Percentiles rank a stretch among this genome's conserved stretches.
phyloP scores from a whole-genome alignment of 2,797 vertebrate species.

The Danionella dracula region DNA sequence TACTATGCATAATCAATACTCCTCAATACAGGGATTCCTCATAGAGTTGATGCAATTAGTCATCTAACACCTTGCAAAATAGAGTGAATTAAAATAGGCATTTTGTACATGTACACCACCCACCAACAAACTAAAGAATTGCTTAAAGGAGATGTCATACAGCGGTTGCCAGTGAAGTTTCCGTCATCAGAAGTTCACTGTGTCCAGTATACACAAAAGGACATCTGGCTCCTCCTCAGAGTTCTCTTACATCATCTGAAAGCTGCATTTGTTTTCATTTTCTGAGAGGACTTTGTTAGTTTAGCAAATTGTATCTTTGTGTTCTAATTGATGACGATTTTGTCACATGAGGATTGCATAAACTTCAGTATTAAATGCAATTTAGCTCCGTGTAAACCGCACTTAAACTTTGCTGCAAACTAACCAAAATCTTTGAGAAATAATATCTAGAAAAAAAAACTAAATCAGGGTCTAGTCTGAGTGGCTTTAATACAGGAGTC shows the following conservation, averaged over 20 bases:
- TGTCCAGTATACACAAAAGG: slow-evolving; percentile 13
- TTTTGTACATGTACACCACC: too few species aligned
- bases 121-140: too few species aligned
- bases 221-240: not conserved
- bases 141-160: too few species aligned
- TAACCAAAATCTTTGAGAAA: slow-evolving; percentile 4
- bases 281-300: slow-evolving; percentile 8
- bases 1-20: too few species aligned
- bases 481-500: not conserved
- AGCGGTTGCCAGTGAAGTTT: too few species aligned
- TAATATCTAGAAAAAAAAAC: too few species aligned
- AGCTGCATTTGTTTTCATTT: slow-evolving; percentile 24
- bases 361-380: not conserved
- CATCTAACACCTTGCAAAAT: too few species aligned
- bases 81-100: too few species aligned
- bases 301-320: slow-evolving; percentile 8
- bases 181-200: slow-evolving; percentile 33
- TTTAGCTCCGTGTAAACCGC: slow-evolving; percentile 20
- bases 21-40: too few species aligned
- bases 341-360: not conserved
- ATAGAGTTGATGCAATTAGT: too few species aligned
- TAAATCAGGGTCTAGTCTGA: not conserved
- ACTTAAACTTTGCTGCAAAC: slow-evolving; percentile 22
- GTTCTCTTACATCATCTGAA: slow-evolving; percentile 31
- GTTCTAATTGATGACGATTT: not conserved